Conservation (phyloP, 2,797 vertebrate species). For the Mallotus villosus region DNA sequence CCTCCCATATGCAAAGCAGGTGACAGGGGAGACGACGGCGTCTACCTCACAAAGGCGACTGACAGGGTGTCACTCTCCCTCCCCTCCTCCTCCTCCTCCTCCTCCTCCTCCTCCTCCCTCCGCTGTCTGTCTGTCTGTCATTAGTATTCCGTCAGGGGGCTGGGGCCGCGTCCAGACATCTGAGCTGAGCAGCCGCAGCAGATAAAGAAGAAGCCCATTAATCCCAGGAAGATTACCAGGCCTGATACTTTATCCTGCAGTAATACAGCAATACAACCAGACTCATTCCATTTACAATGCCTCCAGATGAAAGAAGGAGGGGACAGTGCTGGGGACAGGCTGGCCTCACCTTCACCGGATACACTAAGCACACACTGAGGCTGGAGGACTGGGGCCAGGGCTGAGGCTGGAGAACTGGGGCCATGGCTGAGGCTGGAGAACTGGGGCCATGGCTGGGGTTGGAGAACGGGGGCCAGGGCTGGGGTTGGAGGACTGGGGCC, state of each 20-base stretch:
- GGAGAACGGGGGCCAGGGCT: too few relatives aligned
- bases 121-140: conserved; percentile 63
- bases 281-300: conserved; percentile 77
- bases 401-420: too few relatives aligned
- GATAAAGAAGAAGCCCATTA: conserved; percentile 99
- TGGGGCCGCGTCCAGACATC: conserved; percentile 94
- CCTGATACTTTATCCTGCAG: conserved; percentile 96
- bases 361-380: neutral
- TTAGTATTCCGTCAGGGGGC: conserved; percentile 97
- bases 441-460: too few relatives aligned
- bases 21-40: conserved; percentile 72
- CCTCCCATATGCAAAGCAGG: conserved; percentile 75
- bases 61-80: conserved; percentile 43
- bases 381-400: neutral
- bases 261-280: conserved; percentile 95
- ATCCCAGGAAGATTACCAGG: conserved; percentile 98
- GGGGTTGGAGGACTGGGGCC: too few relatives aligned
- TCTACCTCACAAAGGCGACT: conserved; percentile 70
- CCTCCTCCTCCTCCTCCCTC: neutral
- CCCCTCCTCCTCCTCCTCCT: conserved; percentile 34
- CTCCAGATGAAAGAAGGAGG: conserved; percentile 55
- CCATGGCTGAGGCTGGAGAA: too few relatives aligned
- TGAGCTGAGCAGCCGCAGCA: conserved; percentile 92
- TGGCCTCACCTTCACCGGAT: conserved; percentile 62
- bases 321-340: conserved; percentile 33